These are phyloP conservation scores for Mesitornis unicolor DNA, from an alignment of 2,113 vertebrate species.

Conservation along the genomic window DNA sequence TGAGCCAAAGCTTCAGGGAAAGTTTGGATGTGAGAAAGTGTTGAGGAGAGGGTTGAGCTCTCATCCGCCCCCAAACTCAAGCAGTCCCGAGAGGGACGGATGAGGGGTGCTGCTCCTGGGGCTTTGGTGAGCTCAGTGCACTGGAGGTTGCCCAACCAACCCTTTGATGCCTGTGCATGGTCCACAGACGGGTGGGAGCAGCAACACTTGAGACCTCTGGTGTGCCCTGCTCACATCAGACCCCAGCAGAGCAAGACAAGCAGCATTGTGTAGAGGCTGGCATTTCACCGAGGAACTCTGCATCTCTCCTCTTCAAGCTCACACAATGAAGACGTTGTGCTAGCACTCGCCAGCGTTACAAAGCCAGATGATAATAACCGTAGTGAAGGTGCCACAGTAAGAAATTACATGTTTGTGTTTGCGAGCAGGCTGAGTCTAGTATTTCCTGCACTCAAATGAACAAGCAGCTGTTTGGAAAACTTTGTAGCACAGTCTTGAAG, in stretches of 20 bases:
- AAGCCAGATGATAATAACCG: background rate
- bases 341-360: background rate
- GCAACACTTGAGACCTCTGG: background rate
- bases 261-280: rapidly evolving
- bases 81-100: rapidly evolving
- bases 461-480: background rate
- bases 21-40: background rate
- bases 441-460: background rate
- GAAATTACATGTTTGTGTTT: background rate
- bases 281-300: background rate
- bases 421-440: background rate
- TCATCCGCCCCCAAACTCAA: rapidly evolving
- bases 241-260: background rate
- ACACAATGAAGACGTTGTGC: background rate
- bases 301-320: background rate
- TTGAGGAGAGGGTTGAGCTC: background rate
- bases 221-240: background rate
- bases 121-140: background rate
- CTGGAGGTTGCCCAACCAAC: background rate
- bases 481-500: background rate
- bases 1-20: background rate
- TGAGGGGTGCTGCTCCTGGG: rapidly evolving
- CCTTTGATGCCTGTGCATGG: rapidly evolving
- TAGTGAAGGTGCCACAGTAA: background rate
- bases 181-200: background rate